Conservation (phyloP, 2,797 vertebrate species). For the Capromys pilorides region DNA sequence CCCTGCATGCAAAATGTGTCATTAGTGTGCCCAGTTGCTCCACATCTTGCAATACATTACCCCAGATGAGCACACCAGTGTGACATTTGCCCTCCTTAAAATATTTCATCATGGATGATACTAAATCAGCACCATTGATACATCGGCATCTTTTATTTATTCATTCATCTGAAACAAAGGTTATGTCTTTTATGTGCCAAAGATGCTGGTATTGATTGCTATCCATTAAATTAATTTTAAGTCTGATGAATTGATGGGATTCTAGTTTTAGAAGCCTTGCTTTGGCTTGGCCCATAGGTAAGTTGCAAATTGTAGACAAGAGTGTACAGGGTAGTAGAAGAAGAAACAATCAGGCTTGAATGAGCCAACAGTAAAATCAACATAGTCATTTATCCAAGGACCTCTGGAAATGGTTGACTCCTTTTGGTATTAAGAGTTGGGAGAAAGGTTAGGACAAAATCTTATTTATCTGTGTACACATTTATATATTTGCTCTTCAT, state of each 20-base stretch:
- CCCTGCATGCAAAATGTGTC: background rate
- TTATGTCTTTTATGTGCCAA: background rate
- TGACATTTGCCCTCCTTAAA: constrained; percentile 5
- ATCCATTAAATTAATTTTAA: constrained; percentile 53
- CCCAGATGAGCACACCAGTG: background rate
- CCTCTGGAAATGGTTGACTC: background rate
- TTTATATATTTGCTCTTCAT: background rate
- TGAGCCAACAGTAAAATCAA: background rate
- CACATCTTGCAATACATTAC: background rate
- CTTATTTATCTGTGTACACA: background rate
- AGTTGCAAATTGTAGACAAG: background rate
- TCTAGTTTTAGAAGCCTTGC: constrained; percentile 31
- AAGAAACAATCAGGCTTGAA: background rate
- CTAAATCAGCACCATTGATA: background rate
- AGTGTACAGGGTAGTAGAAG: background rate
- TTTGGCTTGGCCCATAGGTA: constrained; percentile 14
- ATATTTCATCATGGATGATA: background rate
- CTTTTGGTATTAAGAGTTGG: background rate
- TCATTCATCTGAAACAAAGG: constrained; percentile 36
- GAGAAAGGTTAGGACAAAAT: background rate
- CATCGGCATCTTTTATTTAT: background rate
- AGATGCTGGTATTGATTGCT: background rate
- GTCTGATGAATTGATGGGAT: constrained; percentile 3
- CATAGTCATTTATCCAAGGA: background rate
- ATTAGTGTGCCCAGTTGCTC: background rate